Conservation (phyloP, 1,140 invertebrate species). For the Pogonomyrmex californicus region DNA sequence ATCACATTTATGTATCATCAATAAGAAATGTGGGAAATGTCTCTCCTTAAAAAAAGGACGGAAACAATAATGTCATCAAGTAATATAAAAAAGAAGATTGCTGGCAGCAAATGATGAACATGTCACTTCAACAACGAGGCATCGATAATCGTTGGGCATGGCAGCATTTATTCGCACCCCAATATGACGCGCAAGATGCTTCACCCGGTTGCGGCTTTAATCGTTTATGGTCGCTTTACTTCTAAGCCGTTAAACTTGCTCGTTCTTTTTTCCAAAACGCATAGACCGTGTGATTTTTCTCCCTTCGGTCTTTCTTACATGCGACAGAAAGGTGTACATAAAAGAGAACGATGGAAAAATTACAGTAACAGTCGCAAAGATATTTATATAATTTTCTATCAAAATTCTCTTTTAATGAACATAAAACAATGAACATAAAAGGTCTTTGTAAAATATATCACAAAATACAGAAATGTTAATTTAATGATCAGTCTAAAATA, state of each 20-base stretch:
- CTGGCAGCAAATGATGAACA: constrained; percentile 73
- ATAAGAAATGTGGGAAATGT: background rate
- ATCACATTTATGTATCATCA: background rate
- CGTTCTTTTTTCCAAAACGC: constrained; percentile 53
- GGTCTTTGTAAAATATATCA: background rate
- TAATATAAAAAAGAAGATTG: background rate
- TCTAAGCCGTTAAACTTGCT: constrained; percentile 78
- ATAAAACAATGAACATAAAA: background rate
- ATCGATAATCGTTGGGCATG: constrained; percentile 67
- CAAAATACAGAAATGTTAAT: background rate
- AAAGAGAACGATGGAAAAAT: constrained; percentile 3
- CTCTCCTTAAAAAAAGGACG: background rate
- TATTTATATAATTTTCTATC: background rate
- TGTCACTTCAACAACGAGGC: constrained; percentile 70
- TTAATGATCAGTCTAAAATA: background rate
- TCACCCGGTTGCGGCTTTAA: constrained; percentile 52
- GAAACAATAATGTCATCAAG: constrained; percentile 1
- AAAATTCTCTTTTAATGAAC: background rate
- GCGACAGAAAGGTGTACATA: background rate
- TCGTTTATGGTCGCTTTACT: constrained; percentile 78
- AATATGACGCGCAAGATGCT: constrained; percentile 53
- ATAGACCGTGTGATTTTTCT: constrained; percentile 53
- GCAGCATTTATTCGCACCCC: constrained; percentile 73
- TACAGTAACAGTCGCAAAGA: background rate
- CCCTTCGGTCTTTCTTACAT: background rate